Evolutionary conservation across 2,113 vertebrate species (phyloP).

Genomic region (Phoenicopterus ruber): DNA sequence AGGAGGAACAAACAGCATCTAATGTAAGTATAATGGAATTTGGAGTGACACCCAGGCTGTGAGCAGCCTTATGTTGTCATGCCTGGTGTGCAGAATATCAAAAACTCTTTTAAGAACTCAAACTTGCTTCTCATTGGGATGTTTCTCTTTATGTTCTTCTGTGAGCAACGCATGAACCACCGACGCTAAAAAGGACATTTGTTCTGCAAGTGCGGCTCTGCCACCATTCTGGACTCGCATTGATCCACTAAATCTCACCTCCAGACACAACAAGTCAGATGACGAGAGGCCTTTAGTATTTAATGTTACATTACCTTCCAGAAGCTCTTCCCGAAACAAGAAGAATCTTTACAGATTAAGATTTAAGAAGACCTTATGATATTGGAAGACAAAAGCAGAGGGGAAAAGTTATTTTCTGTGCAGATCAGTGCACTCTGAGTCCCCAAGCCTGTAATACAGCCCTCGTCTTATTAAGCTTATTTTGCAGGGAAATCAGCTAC

Average conservation of each 20-base stretch:
- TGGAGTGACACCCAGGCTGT: conserved; percentile 66
- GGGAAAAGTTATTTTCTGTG: background rate
- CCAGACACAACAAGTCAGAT: background rate
- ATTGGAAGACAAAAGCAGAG: background rate
- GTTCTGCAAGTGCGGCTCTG: background rate
- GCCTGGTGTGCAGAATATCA: conserved; percentile 57
- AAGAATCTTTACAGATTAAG: background rate
- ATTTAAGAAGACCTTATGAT: background rate
- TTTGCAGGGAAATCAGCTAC: background rate
- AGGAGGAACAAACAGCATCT: conserved; percentile 66
- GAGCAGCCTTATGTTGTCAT: conserved; percentile 67
- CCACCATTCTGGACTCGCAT: background rate
- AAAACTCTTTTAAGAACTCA: conserved; percentile 46
- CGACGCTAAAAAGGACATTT: background rate
- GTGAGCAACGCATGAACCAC: background rate
- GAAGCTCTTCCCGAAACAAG: background rate
- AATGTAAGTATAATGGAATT: conserved; percentile 71
- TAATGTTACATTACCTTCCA: background rate
- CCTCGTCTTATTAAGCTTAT: background rate
- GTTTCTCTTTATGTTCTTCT: conserved; percentile 13
- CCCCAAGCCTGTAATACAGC: background rate
- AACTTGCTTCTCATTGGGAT: conserved; percentile 33
- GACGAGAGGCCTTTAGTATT: background rate
- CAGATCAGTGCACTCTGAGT: background rate
- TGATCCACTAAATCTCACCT: background rate